Base-by-base conservation (phyloP, 2,113 vertebrate species). In the Vicugna pacos region DNA sequence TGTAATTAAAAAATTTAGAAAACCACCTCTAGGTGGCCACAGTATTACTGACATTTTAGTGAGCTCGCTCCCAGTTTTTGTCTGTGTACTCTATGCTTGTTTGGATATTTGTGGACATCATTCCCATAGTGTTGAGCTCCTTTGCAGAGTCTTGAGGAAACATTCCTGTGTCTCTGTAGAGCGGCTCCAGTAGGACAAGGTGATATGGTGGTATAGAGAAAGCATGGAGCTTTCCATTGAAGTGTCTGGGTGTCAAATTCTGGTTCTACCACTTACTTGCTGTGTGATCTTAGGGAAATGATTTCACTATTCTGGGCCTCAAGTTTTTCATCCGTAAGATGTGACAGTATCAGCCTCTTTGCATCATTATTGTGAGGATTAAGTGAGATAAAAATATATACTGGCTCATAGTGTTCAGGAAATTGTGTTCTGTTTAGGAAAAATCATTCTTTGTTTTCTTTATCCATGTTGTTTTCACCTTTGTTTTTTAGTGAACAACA, bases 401-500 rank as follows among this genome's bases (percentile, higher is more conserved):
- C 35, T 42, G 54, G 26, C 6, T 92, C 38, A 76, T 24, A 72
- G 6, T 86, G 52, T 69, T 69, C 62, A 80, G 6, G 32, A 81
- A 88, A 24, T 64, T 64, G 8, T 79, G 24, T 73, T 73, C n/a
- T 28, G 86, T 84, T 92, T 85, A 79, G 28, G 22, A 77, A 94
- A 62, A 76, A 14, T 38, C 54, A 58, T 42, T 82, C 6, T 10
- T 70, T 95, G 35, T 77, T 75, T 90, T 76, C 11, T 35, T 94
- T 72, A 62, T 56, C 84, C 7, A 77, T 54, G 52, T 54, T 93
- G n/a, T 32, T 72, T 95, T 83, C 10, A 48, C 10, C n/a, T 91
- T 89, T 94, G 8, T 46, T 76, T 98, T 98, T 58, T 95, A 99
- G 99, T 70, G 99, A 99, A 97, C 99, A 97, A 1, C 99, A 99